Evolutionary conservation across 2,888 invertebrate species (phyloP).

Genomic region (Spilosoma lubricipeda): DNA sequence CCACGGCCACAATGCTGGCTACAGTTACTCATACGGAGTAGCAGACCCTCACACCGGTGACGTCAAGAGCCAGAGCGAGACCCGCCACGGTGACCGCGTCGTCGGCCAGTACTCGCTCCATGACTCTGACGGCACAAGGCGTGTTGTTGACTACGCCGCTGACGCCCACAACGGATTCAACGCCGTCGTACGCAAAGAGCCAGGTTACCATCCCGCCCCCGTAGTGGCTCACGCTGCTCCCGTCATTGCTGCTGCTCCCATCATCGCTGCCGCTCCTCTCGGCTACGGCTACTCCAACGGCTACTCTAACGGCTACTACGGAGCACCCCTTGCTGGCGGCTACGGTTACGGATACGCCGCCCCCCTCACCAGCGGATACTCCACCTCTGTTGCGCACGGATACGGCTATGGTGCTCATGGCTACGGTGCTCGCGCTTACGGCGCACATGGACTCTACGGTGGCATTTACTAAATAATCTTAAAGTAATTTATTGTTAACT

Average conservation of each 20-base stretch:
- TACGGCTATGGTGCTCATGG: conserved; percentile 24
- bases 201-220: conserved; percentile 61
- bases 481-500: conserved; percentile 3
- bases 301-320: too few relatives aligned
- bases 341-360: conserved; percentile 42
- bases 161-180: conserved; percentile 85
- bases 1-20: conserved; percentile 67
- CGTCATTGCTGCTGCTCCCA: conserved; percentile 49
- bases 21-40: conserved; percentile 82
- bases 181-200: conserved; percentile 84
- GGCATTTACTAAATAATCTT: conserved; percentile 31
- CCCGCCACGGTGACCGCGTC: conserved; percentile 87
- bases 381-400: conserved; percentile 39
- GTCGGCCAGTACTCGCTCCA: conserved; percentile 82
- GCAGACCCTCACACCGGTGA: conserved; percentile 83
- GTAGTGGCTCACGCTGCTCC: conserved; percentile 68
- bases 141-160: conserved; percentile 87
- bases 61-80: conserved; percentile 87
- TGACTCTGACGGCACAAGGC: conserved; percentile 87
- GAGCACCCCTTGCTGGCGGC: too few relatives aligned
- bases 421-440: conserved; percentile 39
- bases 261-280: conserved; percentile 48
- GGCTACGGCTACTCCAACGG: conserved; percentile 1
- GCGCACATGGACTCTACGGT: conserved; percentile 51
- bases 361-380: conserved; percentile 39